Evolutionary conservation across 2,113 vertebrate species (phyloP), one percentile per base, ranked within the genome.

Genomic region (Corynorhinus townsendii): DNA sequence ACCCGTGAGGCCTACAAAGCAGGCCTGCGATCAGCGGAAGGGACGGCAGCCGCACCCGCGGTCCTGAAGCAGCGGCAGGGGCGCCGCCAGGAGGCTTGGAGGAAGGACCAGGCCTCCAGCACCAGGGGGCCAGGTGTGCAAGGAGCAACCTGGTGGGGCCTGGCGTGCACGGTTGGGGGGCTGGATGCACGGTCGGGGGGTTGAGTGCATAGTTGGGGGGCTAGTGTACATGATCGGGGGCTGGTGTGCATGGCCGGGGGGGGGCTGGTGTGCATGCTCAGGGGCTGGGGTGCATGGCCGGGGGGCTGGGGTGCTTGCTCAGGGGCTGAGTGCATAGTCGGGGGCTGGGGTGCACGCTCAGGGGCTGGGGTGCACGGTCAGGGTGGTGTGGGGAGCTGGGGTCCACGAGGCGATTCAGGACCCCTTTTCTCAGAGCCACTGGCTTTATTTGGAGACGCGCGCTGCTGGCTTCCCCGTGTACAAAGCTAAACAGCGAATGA

Each of bases 401-500:
- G 43, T 20, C 40, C 35, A 4, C 1, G 69, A 77, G 89, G 75
- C 52, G 80, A 96, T 82, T 66, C n/a, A 10, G 56, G 75, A 91
- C 79, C 84, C 59, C 85, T 12, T 33, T 89, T 89, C 96, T 96
- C 90, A 91, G 96, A 97, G 89, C 90, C 22, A 33, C 73, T 90
- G 73, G 86, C 80, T 97, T 92, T 90, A 95, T 96, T 91, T 95
- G 97, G 95, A 97, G 97, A 97, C 49, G 77, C n/a, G 56, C 5
- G 52, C 73, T 92, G 89, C 77, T 75, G 49, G 93, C 95, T 97
- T 91, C 96, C 91, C 95, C 92, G 85, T 10, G 75, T 62, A 96
- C 3, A 76, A 97, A 97, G 96, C 96, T 94, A 88, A 97, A 97
- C 95, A 93, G 95, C 96, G 68, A 95, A 94, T 96, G 97, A 97